Percentiles rank a stretch among this genome's conserved stretches.
phyloP scores from a whole-genome alignment of 2,797 vertebrate species.

The Alfaro cultratus region DNA sequence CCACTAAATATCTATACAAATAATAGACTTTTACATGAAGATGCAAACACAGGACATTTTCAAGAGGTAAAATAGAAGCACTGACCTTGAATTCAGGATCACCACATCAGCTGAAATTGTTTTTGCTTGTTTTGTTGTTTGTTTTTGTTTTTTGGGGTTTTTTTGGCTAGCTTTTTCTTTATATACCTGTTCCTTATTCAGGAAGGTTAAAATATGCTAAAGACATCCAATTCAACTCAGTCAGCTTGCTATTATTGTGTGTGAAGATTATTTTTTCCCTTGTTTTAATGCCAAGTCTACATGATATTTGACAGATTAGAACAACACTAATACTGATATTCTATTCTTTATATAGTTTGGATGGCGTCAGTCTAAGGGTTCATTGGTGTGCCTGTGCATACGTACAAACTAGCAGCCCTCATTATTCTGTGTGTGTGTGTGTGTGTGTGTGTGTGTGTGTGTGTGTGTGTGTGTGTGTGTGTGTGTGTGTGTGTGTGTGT shows the following conservation, averaged over 20 bases:
- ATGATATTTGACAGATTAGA: neutral
- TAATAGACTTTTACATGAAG: neutral
- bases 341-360: slow-evolving; percentile 11
- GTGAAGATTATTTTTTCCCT: neutral
- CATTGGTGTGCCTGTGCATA: neutral
- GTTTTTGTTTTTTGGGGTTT: neutral
- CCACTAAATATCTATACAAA: neutral
- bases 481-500: neutral
- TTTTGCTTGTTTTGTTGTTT: neutral
- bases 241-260: neutral
- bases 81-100: slow-evolving; percentile 9
- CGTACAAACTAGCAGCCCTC: neutral
- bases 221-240: neutral
- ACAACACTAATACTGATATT: rapidly evolving
- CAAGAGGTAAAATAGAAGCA: neutral
- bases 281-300: neutral
- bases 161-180: too few species aligned
- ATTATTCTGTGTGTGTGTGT: neutral
- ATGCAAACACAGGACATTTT: neutral
- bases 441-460: neutral
- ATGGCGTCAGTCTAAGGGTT: neutral
- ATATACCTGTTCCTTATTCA: neutral
- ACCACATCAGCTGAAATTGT: neutral
- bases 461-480: too few species aligned
- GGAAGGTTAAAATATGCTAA: neutral